Base-by-base conservation (phyloP, 2,113 vertebrate genomes). In the Chaetodon trifascialis region DNA sequence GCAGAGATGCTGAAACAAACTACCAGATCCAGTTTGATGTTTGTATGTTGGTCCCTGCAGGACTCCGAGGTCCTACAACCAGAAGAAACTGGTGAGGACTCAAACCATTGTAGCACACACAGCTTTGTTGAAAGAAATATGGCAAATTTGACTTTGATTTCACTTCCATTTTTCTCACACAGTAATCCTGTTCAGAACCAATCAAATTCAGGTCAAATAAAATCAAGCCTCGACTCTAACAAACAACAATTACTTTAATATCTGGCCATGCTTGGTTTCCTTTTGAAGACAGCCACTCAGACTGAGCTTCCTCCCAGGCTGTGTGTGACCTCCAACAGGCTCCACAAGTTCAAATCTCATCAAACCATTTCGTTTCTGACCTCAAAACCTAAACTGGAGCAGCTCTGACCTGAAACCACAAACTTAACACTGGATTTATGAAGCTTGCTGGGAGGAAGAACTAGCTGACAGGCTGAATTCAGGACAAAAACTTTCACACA, bases 341-440 rank as follows among this genome's bases (percentile, higher is more conserved):
- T 79, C 23, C 68, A 47, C 79, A 49, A 76, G 76, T 68, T 82
- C 79, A 80, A 21, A 62, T 72, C 82, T 76, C 63, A 55, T 46
- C 76, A 80, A 71, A 83, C 17, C 7, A 36, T 78, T 78, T 79
- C 2, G 11, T 44, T 47, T 68, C 19, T 62, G 44, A 79, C 76
- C 72, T 78, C 69, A 60, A 80, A 86, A 76, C 36, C 21, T 21
- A 72, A 88, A 88, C 16, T 79, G 25, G 76, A 82, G 73, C 82
- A 85, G 79, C 62, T 82, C 84, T 85, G 86, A 85, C 73, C 82
- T 86, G 54, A 87, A 80, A 76, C 52, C 46, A 83, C 38, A 62
- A 67, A 75, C n/a, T 23, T 38, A 76, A 67, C 56, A 55, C 4
- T 47, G 19, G 58, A 51, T 70, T 76, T 23, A 58, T 67, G 25